A percentile compares a stretch with the other conserved stretches of the same genome.
phyloP scores from a whole-genome alignment of 2,888 invertebrate species.

The Drosophila anomalata region DNA sequence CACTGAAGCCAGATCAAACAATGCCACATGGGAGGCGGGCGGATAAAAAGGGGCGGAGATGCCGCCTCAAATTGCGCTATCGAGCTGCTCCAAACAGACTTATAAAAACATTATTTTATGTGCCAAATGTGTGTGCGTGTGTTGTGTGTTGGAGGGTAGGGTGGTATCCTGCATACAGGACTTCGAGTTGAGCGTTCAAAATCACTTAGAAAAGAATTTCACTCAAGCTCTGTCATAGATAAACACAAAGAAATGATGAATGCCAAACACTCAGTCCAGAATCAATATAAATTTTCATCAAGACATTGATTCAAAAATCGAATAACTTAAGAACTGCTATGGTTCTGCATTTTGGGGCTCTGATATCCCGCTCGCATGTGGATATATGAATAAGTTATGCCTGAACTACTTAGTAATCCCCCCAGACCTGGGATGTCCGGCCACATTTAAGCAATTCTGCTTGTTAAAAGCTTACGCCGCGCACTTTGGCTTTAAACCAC shows the following conservation, averaged over 20 bases:
- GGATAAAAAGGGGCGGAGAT: neutral
- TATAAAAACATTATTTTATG: slow-evolving; percentile 76
- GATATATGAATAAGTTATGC: slow-evolving; percentile 25
- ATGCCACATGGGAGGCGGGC: slow-evolving; percentile 51
- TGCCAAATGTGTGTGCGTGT: slow-evolving; percentile 16
- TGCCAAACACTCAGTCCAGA: slow-evolving; percentile 7
- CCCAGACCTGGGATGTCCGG: slow-evolving; percentile 39
- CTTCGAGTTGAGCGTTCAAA: slow-evolving; percentile 50
- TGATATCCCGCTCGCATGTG: neutral
- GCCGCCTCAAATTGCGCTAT: slow-evolving; percentile 62
- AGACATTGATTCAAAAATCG: slow-evolving; percentile 14
- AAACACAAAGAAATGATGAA: slow-evolving; percentile 31
- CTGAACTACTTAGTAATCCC: slow-evolving; percentile 6
- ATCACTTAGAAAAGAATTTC: slow-evolving; percentile 71
- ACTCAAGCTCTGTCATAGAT: slow-evolving; percentile 35
- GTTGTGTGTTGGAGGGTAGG: slow-evolving; percentile 1
- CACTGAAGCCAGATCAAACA: slow-evolving; percentile 64
- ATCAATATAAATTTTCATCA: slow-evolving; percentile 20
- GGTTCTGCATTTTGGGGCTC: neutral
- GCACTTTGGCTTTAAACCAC: slow-evolving; percentile 73
- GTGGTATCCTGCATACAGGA: slow-evolving; percentile 1
- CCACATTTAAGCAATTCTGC: slow-evolving; percentile 71
- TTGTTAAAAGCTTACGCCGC: slow-evolving; percentile 76
- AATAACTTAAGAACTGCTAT: neutral
- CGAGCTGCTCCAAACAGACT: slow-evolving; percentile 75